Conservation (phyloP, 2,797 vertebrate species). For the Cephalopachus bancanus region DNA sequence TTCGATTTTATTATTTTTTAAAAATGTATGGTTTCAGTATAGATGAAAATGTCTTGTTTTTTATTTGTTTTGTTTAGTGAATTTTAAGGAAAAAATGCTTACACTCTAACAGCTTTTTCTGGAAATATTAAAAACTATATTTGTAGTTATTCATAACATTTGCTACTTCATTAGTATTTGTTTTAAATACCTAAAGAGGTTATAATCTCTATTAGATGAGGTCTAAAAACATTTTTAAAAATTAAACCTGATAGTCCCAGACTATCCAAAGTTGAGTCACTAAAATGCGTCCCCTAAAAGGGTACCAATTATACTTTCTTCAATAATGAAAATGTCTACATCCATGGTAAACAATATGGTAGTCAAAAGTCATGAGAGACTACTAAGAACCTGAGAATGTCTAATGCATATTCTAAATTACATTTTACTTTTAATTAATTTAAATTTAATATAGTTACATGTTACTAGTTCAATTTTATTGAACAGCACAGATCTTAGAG, state of each 20-base stretch:
- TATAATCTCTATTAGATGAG: neutral
- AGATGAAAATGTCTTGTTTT: neutral
- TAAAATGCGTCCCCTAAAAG: neutral
- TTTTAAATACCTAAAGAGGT: neutral
- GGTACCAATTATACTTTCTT: neutral
- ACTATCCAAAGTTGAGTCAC: neutral
- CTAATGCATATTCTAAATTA: neutral
- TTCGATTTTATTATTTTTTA: neutral
- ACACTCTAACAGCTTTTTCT: neutral
- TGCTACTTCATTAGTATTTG: neutral
- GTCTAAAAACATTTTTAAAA: neutral
- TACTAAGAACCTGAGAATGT: neutral
- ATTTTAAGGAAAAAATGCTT: neutral
- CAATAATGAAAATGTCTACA: neutral
- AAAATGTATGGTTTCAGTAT: neutral
- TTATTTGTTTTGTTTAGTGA: neutral
- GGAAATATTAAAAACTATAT: neutral
- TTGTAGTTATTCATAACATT: neutral
- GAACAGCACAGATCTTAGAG: neutral
- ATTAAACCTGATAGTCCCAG: neutral
- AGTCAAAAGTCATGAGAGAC: neutral
- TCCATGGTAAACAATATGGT: neutral
- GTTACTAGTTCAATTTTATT: neutral
- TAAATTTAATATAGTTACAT: neutral
- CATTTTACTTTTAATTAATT: constrained; percentile 4